Evolutionary conservation across 1,140 invertebrate species (phyloP).

Genomic region (Teleopsis dalmanni): DNA sequence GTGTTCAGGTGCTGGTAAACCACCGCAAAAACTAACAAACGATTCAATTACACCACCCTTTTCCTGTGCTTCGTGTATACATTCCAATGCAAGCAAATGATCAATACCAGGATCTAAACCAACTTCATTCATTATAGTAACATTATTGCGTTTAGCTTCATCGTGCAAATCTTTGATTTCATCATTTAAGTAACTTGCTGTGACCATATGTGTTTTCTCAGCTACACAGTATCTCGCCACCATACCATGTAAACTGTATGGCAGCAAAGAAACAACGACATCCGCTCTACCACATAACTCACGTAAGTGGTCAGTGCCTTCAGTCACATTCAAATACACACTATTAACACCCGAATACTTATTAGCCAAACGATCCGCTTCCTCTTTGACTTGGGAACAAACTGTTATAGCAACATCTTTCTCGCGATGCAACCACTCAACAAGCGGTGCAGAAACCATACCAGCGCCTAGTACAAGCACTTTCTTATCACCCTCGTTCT

Average conservation of each 20-base stretch:
- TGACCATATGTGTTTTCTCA: slow-evolving; percentile 85
- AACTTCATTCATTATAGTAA: slow-evolving; percentile 90
- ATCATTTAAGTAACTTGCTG: slow-evolving; percentile 87
- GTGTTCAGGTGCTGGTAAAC: slow-evolving; percentile 88
- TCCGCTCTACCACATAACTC: slow-evolving; percentile 68
- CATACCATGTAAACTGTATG: slow-evolving; percentile 79
- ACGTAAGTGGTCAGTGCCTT: slow-evolving; percentile 61
- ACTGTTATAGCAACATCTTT: slow-evolving; percentile 73
- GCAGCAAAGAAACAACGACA: slow-evolving; percentile 83
- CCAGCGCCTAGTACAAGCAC: slow-evolving; percentile 92
- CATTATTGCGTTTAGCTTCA: slow-evolving; percentile 69
- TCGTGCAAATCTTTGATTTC: slow-evolving; percentile 74
- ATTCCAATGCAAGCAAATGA: slow-evolving; percentile 94
- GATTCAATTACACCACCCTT: slow-evolving; percentile 79
- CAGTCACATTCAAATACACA: slow-evolving; percentile 71
- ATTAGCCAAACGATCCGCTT: slow-evolving; percentile 72
- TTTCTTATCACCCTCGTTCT: slow-evolving; percentile 47
- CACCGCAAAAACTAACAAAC: slow-evolving; percentile 96
- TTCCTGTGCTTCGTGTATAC: slow-evolving; percentile 81
- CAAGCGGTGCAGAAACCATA: slow-evolving; percentile 83
- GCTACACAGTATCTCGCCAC: slow-evolving; percentile 83
- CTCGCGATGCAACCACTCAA: slow-evolving; percentile 88
- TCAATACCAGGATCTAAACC: slow-evolving; percentile 97
- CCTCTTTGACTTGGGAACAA: slow-evolving; percentile 78
- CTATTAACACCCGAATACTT: slow-evolving; percentile 73